Evolutionary conservation across 2,888 invertebrate species (phyloP), one percentile per base, ranked within the genome.

Genomic region (Belgica antarctica): DNA sequence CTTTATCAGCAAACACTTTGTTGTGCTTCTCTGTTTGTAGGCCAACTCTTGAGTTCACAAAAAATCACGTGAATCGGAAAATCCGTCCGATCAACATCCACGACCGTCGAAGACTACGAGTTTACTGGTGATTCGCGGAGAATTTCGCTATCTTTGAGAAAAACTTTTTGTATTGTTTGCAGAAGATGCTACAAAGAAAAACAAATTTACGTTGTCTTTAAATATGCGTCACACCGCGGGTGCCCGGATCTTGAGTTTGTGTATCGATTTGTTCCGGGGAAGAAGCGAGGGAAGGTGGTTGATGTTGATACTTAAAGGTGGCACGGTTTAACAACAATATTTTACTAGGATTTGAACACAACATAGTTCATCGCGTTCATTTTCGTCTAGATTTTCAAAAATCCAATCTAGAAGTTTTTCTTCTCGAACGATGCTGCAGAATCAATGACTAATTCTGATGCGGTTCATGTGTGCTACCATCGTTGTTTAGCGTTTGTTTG

Each of bases 121-220:
- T 34, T 34, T 34, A 7, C 34, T 41, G 3, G n/a, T n/a, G n/a
- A n/a, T n/a, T n/a, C n/a, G n/a, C n/a, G n/a, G n/a, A n/a, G n/a
- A 41, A 12, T 41, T 41, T 41, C 41, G 41, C 41, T 15, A n/a
- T 41, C 41, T 5, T 41, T n/a, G 41, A 41, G 41, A 41, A 41
- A 41, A 41, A 31, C 31, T n/a, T 41, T 41, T n/a, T n/a, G n/a
- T n/a, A n/a, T n/a, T 41, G 41, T 41, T 41, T 41, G 15, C 41
- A 41, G 15, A 41, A 41, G 41, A 41, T n/a, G 15, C 41, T 34
- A 34, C n/a, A 41, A 15, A 41, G 41, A 41, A 41, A 41, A 41
- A 15, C 10, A 41, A 41, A 41, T 41, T 41, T 41, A 41, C 41
- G 41, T 41, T 41, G 3, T 41, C 41, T 41, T 41, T 2, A 10